A percentile compares a stretch with the other conserved stretches of the same genome.
Conservation (phyloP, 2,888 invertebrate genomes). For the Zonitis immaculata region DNA sequence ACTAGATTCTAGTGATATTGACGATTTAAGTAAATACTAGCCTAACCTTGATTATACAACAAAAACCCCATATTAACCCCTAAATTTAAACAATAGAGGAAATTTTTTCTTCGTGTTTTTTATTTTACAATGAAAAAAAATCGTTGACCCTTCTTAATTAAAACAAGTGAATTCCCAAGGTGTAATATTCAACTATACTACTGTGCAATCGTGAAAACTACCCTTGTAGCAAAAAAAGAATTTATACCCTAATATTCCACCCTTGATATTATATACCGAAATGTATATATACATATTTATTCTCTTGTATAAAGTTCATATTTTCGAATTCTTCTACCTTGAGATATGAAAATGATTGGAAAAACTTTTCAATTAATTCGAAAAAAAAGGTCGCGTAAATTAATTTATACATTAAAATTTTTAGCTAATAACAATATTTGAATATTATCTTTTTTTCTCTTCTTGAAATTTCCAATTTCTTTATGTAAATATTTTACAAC, state of each 20-base stretch:
- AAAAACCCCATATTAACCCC: too few relatives aligned
- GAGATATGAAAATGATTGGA: neutral
- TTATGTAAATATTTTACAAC: neutral
- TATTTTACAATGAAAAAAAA: neutral
- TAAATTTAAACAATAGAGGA: too few relatives aligned
- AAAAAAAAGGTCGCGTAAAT: neutral
- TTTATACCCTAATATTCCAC: neutral
- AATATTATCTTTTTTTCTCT: neutral
- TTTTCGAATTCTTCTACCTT: too few relatives aligned
- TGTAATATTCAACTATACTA: neutral
- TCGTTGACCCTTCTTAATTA: neutral
- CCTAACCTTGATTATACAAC: conserved; percentile 14
- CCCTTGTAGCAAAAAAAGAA: neutral
- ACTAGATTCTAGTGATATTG: conserved; percentile 23
- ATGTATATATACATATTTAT: too few relatives aligned
- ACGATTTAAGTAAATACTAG: conserved; percentile 25
- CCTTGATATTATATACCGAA: too few relatives aligned
- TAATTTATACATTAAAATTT: neutral
- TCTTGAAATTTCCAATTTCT: neutral
- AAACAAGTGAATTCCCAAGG: neutral
- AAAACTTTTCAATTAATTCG: neutral
- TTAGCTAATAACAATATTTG: neutral
- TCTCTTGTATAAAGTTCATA: too few relatives aligned
- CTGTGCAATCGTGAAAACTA: neutral
- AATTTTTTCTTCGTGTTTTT: too few relatives aligned